Percentiles rank a stretch among this genome's conserved stretches.
These are phyloP conservation scores for Tuberolachnus salignus DNA, from an alignment of 2,888 invertebrate species.

Conservation along the genomic window DNA sequence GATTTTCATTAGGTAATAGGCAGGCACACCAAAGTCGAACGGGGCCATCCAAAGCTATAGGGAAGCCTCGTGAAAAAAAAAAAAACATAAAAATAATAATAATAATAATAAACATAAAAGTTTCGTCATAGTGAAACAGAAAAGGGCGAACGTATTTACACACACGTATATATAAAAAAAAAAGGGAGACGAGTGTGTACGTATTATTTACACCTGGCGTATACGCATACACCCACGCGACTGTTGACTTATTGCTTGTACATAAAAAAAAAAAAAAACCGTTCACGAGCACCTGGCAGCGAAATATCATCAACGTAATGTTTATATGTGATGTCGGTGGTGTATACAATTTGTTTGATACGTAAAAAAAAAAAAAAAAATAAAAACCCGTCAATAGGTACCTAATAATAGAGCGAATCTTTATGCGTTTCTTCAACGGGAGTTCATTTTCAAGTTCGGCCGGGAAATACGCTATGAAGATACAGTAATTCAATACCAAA, in stretches of 20 bases:
- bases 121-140: conserved; percentile 22
- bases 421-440: no score
- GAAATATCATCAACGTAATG: not conserved
- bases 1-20: conserved; percentile 38
- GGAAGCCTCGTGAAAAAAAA: conserved; percentile 29
- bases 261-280: not conserved
- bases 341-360: not conserved
- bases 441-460: no score
- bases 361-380: conserved; percentile 4
- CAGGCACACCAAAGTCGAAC: not conserved
- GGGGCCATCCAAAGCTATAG: not conserved
- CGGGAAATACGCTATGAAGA: no score
- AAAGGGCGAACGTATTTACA: not conserved
- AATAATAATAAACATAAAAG: conserved; percentile 8
- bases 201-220: conserved; percentile 46
- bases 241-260: conserved; percentile 43
- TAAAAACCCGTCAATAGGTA: not conserved
- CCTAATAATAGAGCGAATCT: not conserved
- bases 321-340: not conserved
- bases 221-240: conserved; percentile 25
- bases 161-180: conserved; percentile 2
- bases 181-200: not conserved
- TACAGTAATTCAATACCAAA: no score
- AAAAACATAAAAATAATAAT: not conserved
- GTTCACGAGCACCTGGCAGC: conserved; percentile 32